Evolutionary conservation across 2,888 invertebrate species (phyloP), one percentile per base, ranked within the genome.

Genomic region (Aphrophora alni): DNA sequence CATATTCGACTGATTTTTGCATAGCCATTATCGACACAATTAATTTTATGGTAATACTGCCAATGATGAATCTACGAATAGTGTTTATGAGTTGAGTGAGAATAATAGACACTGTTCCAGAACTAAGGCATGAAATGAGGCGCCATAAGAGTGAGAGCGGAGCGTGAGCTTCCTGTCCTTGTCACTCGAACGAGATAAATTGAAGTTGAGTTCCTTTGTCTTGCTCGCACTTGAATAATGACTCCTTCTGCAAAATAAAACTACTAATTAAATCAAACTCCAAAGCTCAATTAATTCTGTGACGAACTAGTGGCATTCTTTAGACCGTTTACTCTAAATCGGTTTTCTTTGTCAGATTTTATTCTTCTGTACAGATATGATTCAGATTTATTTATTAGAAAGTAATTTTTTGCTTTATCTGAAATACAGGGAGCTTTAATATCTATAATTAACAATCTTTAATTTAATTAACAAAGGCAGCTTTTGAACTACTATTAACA

Each of bases 201-300:
- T 21, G 21, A 21, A 14, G 21, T 21, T 59, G 59, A 59, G 59
- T 21, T 10, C 44, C 21, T 59, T 59, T n/a, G n/a, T n/a, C 2
- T 21, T 4, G 5, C 33, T 33, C 59, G 21, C 59, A 59, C 59
- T 44, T 59, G 59, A 59, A n/a, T 59, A 59, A 59, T 59, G 59
- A 59, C 59, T 21, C 14, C 44, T 59, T 59, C 59, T 59, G 59
- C 59, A n/a, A 59, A 59, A 59, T 59, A 59, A 59, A n/a, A 59
- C 59, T 59, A 59, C 59, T 59, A 59, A 59, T 59, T 59, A 59
- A 59, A 59, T 59, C 59, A 59, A 59, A 59, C 59, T 59, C 59
- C 1, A 21, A n/a, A 59, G 21, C 59, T 59, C 5, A 44, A 59
- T 59, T 59, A 59, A 59, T 59, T n/a, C 59, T 21, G 1, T 59